Conservation (phyloP, 2,113 vertebrate genomes). For the Rhabdornis inornatus region DNA sequence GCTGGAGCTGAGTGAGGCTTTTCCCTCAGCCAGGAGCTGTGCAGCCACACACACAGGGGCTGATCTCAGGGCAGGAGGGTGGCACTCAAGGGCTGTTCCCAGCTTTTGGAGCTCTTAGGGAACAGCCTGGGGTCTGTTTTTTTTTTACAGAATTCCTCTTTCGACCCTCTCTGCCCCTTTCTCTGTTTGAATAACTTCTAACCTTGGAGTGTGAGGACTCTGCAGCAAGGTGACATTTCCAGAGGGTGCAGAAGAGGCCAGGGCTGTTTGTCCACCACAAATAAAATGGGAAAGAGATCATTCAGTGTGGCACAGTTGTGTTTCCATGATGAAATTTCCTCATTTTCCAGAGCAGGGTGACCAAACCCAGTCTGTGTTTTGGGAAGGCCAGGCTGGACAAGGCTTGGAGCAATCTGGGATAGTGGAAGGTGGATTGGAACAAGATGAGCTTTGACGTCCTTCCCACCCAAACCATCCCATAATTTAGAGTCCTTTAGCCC, state of each 20-base stretch:
- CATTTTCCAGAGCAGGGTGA: background rate
- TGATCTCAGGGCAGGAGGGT: background rate
- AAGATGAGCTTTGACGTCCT: background rate
- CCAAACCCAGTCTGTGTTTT: background rate
- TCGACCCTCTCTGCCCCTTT: background rate
- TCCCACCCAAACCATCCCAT: background rate
- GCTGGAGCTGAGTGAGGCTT: background rate
- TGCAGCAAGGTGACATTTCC: background rate
- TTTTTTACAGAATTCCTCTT: background rate
- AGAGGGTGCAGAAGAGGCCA: background rate
- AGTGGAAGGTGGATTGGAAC: background rate
- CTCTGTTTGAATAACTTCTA: background rate
- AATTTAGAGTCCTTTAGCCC: background rate
- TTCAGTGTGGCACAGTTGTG: fast-evolving
- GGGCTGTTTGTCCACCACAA: background rate
- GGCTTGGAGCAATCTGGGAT: background rate
- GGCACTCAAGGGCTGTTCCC: too few relatives aligned
- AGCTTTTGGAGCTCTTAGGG: background rate
- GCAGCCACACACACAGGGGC: background rate
- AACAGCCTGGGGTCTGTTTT: background rate
- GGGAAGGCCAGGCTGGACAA: background rate
- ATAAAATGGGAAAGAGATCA: too few relatives aligned
- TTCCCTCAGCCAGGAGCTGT: background rate
- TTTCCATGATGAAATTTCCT: background rate
- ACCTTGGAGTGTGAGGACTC: background rate